Base-by-base conservation (phyloP, 2,888 invertebrate species). In the Lycaena phlaeas region DNA sequence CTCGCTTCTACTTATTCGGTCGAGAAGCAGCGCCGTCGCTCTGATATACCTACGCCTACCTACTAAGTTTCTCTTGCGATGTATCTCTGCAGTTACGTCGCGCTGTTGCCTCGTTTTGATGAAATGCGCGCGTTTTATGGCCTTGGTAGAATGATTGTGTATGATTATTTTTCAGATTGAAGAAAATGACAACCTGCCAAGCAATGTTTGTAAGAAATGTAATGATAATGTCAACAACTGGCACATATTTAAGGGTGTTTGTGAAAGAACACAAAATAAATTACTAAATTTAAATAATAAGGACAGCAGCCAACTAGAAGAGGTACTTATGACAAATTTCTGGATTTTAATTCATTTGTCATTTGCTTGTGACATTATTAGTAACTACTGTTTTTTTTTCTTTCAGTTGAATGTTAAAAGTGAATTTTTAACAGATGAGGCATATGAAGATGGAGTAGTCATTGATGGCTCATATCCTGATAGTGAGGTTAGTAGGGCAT, bases 181-280 rank as follows among this genome's bases (percentile, higher is more conserved):
- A 53, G 67, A 81, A 54, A 79, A 85, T 65, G 91, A 91, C 68
- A 88, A 85, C 58, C 61, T 91, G 61, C 87, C 91, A 14, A 89
- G 87, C 12, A 81, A 87, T 68, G 87, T 91, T 63, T 91, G 91
- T 68, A 78, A 77, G 53, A 79, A 84, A 57, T 91, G 91, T 60
- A 65, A 87, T 55, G 81, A 78, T 56, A 89, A 87, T 75, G 86
- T 91, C 53, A 88, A 89, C 59, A 87, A 86, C 62, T 91, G 90
- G 90, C 86, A 89, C 59, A 68, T 76, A 49, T 91, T 88, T 75
- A 90, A 88, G 68, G 78, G 85, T 62, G 74, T 85, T 14, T 91
- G 91, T 71, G 79, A 86, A 53, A 85, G 85, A 59, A 87, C 90
- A 51, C 91, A 91, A 77, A 85, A 81, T 59, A 90, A 89, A 69